These are phyloP conservation scores for Dicrurus megarhynchus DNA, from an alignment of 2,113 vertebrate genomes.

Conservation along the genomic window DNA sequence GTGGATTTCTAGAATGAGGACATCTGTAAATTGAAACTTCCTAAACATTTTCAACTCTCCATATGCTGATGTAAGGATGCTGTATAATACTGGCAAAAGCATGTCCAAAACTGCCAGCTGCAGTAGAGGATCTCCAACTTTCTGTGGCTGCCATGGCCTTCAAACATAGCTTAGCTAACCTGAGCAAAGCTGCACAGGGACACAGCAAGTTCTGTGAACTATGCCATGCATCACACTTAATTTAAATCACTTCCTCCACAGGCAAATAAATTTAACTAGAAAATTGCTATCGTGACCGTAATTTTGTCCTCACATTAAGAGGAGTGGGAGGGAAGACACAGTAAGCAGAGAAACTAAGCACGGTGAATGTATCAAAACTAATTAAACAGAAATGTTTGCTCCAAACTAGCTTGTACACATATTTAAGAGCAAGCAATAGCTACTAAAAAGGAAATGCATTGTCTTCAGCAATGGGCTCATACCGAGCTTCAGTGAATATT, in stretches of 20 bases:
- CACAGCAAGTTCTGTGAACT: background rate
- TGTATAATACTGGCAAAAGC: background rate
- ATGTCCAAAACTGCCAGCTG: background rate
- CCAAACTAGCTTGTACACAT: background rate
- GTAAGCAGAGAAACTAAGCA: background rate
- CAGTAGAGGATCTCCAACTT: background rate
- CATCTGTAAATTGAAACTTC: background rate
- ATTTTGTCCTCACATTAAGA: background rate
- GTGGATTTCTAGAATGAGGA: background rate
- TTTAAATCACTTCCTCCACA: background rate
- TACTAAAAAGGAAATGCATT: background rate
- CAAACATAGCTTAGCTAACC: background rate
- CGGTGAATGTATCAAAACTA: background rate
- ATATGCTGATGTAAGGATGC: background rate
- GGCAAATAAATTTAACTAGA: background rate
- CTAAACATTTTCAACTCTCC: background rate
- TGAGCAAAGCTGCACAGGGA: background rate
- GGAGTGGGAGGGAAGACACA: background rate
- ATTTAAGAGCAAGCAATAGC: background rate
- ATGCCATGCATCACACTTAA: background rate
- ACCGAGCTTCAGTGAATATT: background rate
- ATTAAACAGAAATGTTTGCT: background rate
- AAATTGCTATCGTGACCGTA: background rate
- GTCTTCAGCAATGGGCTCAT: background rate
- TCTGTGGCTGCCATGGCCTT: background rate